Percentiles rank a stretch among this genome's conserved stretches.
Conservation (phyloP, 2,888 invertebrate genomes). For the Noctua janthina region DNA sequence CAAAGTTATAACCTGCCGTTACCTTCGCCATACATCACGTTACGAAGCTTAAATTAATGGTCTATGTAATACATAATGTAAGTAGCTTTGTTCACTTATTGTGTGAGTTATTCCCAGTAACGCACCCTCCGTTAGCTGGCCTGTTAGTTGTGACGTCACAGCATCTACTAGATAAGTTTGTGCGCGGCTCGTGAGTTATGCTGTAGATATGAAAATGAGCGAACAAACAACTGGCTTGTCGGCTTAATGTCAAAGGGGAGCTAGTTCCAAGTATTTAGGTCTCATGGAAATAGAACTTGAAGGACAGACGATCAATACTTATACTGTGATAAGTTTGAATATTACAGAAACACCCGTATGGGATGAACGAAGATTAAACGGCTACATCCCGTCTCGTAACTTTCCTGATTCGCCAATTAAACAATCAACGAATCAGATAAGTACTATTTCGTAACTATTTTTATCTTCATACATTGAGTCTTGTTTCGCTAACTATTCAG, state of each 20-base stretch:
- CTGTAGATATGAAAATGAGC: slow-evolving; percentile 4
- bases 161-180: slow-evolving; percentile 21
- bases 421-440: too few relatives aligned
- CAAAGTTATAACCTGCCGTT: slow-evolving; percentile 9
- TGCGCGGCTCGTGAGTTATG: slow-evolving; percentile 15
- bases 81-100: slow-evolving; percentile 11
- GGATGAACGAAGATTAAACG: too few relatives aligned
- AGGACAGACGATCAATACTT: background rate
- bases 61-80: slow-evolving; percentile 22
- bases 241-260: slow-evolving; percentile 8
- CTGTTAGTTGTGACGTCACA: slow-evolving; percentile 28
- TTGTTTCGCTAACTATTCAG: too few relatives aligned
- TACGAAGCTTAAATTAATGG: slow-evolving; percentile 29
- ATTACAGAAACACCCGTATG: too few relatives aligned
- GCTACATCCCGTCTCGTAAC: too few relatives aligned
- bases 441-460: too few relatives aligned
- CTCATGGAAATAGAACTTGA: background rate
- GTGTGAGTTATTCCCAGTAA: slow-evolving; percentile 3
- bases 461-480: too few relatives aligned
- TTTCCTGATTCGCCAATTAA: too few relatives aligned
- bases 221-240: slow-evolving; percentile 15
- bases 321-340: too few relatives aligned
- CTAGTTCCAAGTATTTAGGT: background rate
- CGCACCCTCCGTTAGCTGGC: slow-evolving; percentile 5
- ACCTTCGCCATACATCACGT: slow-evolving; percentile 21